Evolutionary conservation across 1,140 invertebrate genomes (phyloP), one percentile per base, ranked within the genome.

Genomic region (Triops cancriformis): DNA sequence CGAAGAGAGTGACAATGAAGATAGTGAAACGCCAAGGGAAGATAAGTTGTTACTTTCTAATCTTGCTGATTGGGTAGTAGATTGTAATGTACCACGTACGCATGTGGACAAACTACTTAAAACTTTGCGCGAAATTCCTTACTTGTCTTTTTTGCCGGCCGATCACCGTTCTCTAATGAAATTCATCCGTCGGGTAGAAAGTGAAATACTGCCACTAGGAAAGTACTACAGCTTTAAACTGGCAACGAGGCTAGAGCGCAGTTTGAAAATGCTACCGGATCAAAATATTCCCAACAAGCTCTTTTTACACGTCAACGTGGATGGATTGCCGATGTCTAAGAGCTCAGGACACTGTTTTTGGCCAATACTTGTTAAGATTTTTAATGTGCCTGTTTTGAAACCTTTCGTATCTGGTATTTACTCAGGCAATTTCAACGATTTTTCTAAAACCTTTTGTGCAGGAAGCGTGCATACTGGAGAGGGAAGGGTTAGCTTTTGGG

Each of bases 61-160:
- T 10, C 43, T 45, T 45, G 43, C 43, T 0, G 43, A 45, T 45
- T 45, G 43, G 43, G 3, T 18, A 45, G 43, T 45, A 45, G 43
- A 45, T 45, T 45, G 43, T 45, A 45, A 45, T 5, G 43, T 45
- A 4, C n/a, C n/a, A n/a, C n/a, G n/a, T n/a, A n/a, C n/a, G n/a
- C n/a, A n/a, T n/a, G n/a, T n/a, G n/a, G n/a, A 45, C 18, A 45
- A 45, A 45, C 43, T 45, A 45, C 43, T 45, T 45, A 45, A 45
- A 45, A 45, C 43, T 12, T 45, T 45, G 43, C 43, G 43, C 43
- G 1, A 45, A 45, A 18, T 45, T 45, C 43, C 43, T 45, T 45
- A 45, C 43, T 45, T 45, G 43, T 45, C 43, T 45, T 45, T 74
- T 74, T 28, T 74, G 73, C 73, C 1, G 73, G 37, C 23, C 27